phyloP scores from a whole-genome alignment of 2,888 invertebrate genomes.

The Macropis europaea region DNA sequence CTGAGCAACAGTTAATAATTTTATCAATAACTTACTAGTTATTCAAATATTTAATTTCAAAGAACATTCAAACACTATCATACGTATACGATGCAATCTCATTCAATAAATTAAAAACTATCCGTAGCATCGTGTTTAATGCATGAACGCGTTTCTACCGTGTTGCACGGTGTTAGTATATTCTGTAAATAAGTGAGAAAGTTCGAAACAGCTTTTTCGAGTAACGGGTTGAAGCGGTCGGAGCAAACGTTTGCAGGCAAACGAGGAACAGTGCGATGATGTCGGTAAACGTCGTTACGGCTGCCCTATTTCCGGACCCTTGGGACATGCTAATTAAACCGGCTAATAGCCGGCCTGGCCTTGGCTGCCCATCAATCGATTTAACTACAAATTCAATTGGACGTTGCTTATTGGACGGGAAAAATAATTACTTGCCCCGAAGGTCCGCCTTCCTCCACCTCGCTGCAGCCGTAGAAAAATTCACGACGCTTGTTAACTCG shows the following conservation, averaged over 20 bases:
- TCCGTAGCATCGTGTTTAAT: no score
- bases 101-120: no score
- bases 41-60: no score
- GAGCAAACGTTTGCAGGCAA: slow-evolving; percentile 3
- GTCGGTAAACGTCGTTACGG: slow-evolving; percentile 36
- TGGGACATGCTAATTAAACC: slow-evolving; percentile 51
- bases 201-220: background rate
- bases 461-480: background rate
- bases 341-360: slow-evolving; percentile 48
- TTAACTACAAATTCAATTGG: slow-evolving; percentile 58
- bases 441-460: background rate
- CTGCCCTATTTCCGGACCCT: slow-evolving; percentile 52
- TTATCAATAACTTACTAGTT: no score
- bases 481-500: slow-evolving; percentile 3
- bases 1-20: no score
- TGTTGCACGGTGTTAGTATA: no score
- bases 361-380: slow-evolving; percentile 54
- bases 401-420: slow-evolving; percentile 50
- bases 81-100: no score
- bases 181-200: no score
- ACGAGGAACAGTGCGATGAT: slow-evolving; percentile 20
- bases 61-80: no score
- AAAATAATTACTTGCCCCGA: slow-evolving; percentile 38
- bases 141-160: no score
- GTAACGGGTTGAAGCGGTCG: background rate